Percentiles rank a stretch among this genome's conserved stretches.
phyloP scores from a whole-genome alignment of 2,113 vertebrate genomes.

The Tichodroma muraria region DNA sequence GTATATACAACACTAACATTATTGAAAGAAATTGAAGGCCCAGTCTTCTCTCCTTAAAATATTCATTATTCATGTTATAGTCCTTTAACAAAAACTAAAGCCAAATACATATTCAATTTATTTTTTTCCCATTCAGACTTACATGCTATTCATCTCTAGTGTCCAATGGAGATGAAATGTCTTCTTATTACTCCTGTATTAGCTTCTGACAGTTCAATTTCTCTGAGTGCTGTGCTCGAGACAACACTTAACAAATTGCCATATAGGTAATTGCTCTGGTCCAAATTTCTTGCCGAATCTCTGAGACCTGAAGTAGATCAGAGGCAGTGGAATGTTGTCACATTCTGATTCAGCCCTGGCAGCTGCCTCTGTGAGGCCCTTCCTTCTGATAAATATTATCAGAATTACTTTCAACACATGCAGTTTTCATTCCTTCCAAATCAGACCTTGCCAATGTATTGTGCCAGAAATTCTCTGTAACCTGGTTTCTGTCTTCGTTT shows the following conservation, averaged over 20 bases:
- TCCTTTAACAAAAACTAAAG: constrained; percentile 71
- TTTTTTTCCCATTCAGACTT: constrained; percentile 46
- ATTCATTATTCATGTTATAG: constrained; percentile 73
- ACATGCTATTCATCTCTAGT: constrained; percentile 69
- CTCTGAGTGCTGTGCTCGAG: constrained; percentile 69
- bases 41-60: constrained; percentile 65
- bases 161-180: constrained; percentile 70
- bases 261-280: constrained; percentile 68
- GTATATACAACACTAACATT: constrained; percentile 74
- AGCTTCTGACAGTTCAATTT: constrained; percentile 76
- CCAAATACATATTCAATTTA: constrained; percentile 64
- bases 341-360: constrained; percentile 16
- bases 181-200: constrained; percentile 72
- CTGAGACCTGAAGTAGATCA: constrained; percentile 56
- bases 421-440: not conserved
- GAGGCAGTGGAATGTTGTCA: constrained; percentile 27
- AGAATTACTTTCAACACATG: not conserved
- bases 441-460: not conserved
- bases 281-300: constrained; percentile 70
- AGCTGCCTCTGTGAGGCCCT: not conserved
- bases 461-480: not conserved
- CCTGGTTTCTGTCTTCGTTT: not conserved
- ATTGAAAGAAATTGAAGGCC: constrained; percentile 75
- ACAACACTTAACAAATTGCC: constrained; percentile 66
- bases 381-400: constrained; percentile 47